Conservation (phyloP, 2,888 invertebrate genomes). For the Nematopogon swammerdamellus region DNA sequence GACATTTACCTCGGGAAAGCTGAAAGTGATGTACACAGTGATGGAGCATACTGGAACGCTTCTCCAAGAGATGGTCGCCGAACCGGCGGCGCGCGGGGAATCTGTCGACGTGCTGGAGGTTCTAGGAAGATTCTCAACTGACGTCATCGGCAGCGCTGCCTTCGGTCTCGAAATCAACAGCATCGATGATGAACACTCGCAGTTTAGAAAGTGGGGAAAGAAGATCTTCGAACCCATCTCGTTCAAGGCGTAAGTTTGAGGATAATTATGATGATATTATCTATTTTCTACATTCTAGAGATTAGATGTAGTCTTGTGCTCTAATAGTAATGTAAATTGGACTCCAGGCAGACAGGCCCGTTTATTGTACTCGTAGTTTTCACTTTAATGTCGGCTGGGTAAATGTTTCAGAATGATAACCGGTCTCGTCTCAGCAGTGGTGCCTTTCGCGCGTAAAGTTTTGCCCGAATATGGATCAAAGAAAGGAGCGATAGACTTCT, state of each 20-base stretch:
- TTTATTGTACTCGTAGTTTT: no score
- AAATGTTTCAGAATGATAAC: neutral
- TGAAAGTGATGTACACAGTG: constrained; percentile 7
- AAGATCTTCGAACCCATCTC: constrained; percentile 13
- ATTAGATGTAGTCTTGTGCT: no score
- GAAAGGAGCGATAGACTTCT: constrained; percentile 31
- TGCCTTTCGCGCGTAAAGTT: neutral
- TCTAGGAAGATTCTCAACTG: constrained; percentile 36
- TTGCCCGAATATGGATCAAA: neutral
- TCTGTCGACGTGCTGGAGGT: constrained; percentile 33
- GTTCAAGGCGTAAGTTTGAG: constrained; percentile 7
- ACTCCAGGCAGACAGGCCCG: no score
- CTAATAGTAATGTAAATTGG: no score
- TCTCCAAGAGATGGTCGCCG: constrained; percentile 9
- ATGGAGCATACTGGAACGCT: constrained; percentile 3
- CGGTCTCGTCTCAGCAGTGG: neutral
- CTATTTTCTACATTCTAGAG: no score
- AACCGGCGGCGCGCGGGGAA: constrained; percentile 6
- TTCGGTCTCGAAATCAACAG: constrained; percentile 43
- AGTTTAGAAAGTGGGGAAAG: constrained; percentile 23
- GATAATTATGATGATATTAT: no score
- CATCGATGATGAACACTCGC: constrained; percentile 25
- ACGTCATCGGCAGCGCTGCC: constrained; percentile 43
- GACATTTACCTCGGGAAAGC: constrained; percentile 7
- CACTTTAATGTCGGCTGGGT: no score